Base-by-base conservation (phyloP, 2,113 vertebrate species). In the Pardalotus punctatus region DNA sequence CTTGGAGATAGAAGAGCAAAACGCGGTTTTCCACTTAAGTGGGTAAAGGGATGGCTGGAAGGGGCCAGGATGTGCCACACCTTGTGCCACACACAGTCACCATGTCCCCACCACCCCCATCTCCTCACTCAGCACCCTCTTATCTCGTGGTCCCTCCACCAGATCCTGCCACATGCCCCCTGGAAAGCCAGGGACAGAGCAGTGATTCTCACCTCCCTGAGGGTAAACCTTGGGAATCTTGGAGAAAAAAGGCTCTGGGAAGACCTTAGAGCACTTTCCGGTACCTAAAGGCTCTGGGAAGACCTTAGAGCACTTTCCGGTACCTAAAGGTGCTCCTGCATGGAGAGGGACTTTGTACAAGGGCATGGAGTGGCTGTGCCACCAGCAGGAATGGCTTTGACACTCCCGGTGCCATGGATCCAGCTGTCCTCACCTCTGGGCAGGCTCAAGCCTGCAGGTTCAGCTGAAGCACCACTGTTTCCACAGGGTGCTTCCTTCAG, bases 371-470 rank as follows among this genome's bases (percentile, higher is more conserved):
- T 42, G 35, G n/a, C n/a, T 50, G 57, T 36, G 53, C 29, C 38
- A 13, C 0, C 4, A 27, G 50, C 71, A 88, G 71, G 29, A 79
- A 36, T 7, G 24, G 7, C 35, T 77, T 31, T 6, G 5, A 8
- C 19, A 7, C 5, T 14, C 53, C 19, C 22, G 28, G 5, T 10
- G 3, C 17, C 0, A 0, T 0, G 10, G 25, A 29, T 51, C 69
- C 81, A 35, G 45, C 23, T 8, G 2, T 15, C 23, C 36, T 51
- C 1, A 0, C 45, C 60, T 22, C 70, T 8, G 5, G 25, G 33
- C 17, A 58, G 66, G 53, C 57, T 56, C 6, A 1, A 5, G 14
- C 33, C 62, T 82, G 53, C 62, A 42, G 53, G 43, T 47, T 69
- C 8, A 36, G 35, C 11, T 71, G 35, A 18, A 58, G 47, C n/a